phyloP scores from a whole-genome alignment of 2,113 vertebrate genomes.

The Echinops telfairi region DNA sequence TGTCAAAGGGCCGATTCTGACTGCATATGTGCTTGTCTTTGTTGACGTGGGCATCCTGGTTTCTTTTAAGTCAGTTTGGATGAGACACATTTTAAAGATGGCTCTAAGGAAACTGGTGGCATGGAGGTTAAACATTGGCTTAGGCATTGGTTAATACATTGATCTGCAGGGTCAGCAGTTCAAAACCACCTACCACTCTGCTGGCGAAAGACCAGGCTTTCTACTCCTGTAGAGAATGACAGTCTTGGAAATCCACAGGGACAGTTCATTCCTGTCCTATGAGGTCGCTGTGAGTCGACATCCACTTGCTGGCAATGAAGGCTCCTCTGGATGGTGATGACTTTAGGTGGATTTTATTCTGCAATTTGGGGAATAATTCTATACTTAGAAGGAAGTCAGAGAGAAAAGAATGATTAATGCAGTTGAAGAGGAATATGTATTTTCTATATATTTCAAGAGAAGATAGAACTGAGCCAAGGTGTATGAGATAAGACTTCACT shows the following conservation, averaged over 20 bases:
- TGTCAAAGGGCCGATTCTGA: background rate
- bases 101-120: no score
- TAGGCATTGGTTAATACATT: no score
- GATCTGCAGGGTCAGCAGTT: no score
- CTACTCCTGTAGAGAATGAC: no score
- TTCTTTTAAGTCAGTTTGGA: background rate
- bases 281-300: no score
- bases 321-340: background rate
- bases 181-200: no score
- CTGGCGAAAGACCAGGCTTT: no score
- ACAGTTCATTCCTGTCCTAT: no score
- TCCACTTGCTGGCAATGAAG: background rate
- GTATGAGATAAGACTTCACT: background rate
- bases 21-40: background rate
- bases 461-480: background rate
- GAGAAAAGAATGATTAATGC: background rate
- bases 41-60: background rate
- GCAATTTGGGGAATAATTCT: slow-evolving; percentile 15
- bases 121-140: no score
- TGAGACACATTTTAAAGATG: background rate
- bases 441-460: slow-evolving; percentile 43
- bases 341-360: slow-evolving; percentile 5
- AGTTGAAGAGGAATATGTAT: background rate
- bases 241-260: no score
- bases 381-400: background rate